These are phyloP conservation scores for Entomobrya proxima DNA, from an alignment of 2,888 invertebrate species.

Conservation along the genomic window DNA sequence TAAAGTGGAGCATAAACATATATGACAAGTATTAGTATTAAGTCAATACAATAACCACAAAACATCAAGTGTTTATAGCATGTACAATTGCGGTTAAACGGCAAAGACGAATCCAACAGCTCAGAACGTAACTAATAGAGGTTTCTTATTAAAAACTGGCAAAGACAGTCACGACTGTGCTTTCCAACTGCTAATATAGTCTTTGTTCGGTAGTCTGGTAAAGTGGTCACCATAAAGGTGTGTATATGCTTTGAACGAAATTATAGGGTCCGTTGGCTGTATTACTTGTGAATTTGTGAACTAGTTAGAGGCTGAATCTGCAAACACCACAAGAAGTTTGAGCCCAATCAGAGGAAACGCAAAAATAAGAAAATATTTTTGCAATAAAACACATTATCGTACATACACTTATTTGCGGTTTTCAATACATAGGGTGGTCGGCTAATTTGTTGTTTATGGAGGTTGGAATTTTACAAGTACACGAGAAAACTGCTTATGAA, in stretches of 20 bases:
- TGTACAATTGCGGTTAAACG: constrained; percentile 26
- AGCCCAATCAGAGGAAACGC: background rate
- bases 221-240: background rate
- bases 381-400: too few species aligned
- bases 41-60: background rate
- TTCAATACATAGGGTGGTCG: background rate
- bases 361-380: too few species aligned
- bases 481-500: background rate
- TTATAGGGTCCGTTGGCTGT: too few species aligned
- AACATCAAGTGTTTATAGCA: background rate
- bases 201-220: background rate
- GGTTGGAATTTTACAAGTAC: background rate
- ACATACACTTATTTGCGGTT: too few species aligned
- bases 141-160: background rate
- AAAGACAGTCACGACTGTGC: background rate
- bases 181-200: background rate
- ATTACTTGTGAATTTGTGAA: too few species aligned
- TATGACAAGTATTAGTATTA: too few species aligned
- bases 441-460: constrained; percentile 15
- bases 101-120: constrained; percentile 2
- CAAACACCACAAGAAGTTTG: background rate
- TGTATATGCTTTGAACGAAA: too few species aligned
- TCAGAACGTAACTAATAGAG: background rate
- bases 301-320: background rate
- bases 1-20: too few species aligned